These are phyloP conservation scores for Brachypteracias leptosomus DNA, from an alignment of 2,113 vertebrate genomes.

Conservation along the genomic window DNA sequence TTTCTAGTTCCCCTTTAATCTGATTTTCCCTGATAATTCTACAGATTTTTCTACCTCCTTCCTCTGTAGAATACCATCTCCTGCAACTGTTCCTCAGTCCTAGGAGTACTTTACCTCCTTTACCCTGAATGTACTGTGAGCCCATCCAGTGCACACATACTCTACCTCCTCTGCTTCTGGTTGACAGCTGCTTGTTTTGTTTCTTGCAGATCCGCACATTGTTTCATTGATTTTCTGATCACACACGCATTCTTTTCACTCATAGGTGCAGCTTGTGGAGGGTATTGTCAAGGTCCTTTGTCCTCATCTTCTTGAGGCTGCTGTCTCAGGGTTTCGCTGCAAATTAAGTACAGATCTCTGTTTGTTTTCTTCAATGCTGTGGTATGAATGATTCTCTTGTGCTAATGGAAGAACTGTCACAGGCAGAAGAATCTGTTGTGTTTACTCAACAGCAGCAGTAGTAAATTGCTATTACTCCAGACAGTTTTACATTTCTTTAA, in stretches of 20 bases:
- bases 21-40: background rate
- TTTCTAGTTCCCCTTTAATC: background rate
- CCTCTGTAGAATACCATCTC: background rate
- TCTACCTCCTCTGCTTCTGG: background rate
- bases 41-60: background rate
- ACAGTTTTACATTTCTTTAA: conserved; percentile 32
- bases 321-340: background rate
- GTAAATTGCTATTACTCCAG: background rate
- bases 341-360: conserved; percentile 31
- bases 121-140: background rate
- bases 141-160: background rate
- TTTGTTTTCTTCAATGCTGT: background rate
- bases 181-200: background rate
- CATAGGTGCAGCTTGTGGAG: conserved; percentile 30
- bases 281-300: conserved; percentile 49
- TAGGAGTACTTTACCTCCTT: background rate
- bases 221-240: conserved; percentile 66
- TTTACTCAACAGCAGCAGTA: background rate
- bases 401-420: conserved; percentile 23
- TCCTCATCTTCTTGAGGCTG: conserved; percentile 17
- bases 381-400: conserved; percentile 45
- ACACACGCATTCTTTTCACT: conserved; percentile 22
- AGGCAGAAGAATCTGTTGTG: conserved; percentile 11
- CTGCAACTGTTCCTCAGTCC: background rate
- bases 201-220: background rate